Evolutionary conservation across 2,797 vertebrate species (phyloP).

Genomic region (Gymnothorax javanicus): DNA sequence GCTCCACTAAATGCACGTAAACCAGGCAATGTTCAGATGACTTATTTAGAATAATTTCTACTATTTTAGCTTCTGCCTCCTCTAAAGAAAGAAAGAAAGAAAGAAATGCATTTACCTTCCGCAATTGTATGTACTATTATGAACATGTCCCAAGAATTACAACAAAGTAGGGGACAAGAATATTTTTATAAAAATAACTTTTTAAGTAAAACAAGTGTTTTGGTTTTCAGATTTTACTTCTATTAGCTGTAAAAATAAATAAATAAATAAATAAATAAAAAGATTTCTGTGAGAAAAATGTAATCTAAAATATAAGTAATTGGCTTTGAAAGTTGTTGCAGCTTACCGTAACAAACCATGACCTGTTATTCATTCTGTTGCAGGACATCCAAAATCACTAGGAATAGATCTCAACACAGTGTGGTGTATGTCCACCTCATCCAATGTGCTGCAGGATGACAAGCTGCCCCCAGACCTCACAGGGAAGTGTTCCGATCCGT

Average conservation of each 20-base stretch:
- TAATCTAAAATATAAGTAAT: constrained; percentile 28
- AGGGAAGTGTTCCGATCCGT: constrained; percentile 27
- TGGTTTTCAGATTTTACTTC: constrained; percentile 42
- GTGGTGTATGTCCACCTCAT: constrained; percentile 11
- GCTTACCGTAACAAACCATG: constrained; percentile 55
- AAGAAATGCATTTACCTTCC: background rate
- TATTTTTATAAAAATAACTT: constrained; percentile 53
- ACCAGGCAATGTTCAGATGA: constrained; percentile 39
- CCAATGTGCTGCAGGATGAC: constrained; percentile 5
- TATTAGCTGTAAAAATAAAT: constrained; percentile 8
- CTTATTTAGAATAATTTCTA: constrained; percentile 27
- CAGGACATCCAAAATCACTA: constrained; percentile 19
- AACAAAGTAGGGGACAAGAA: background rate
- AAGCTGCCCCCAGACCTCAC: constrained; percentile 17
- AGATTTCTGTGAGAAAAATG: constrained; percentile 47
- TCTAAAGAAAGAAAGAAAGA: constrained; percentile 30
- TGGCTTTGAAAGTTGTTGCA: constrained; percentile 37
- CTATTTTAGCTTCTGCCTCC: constrained; percentile 40
- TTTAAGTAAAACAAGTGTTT: constrained; percentile 42
- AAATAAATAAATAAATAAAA: constrained; percentile 31
- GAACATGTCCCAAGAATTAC: constrained; percentile 25
- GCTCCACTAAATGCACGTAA: background rate
- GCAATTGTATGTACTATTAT: background rate
- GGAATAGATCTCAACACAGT: constrained; percentile 8
- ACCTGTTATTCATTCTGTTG: constrained; percentile 16